Base-by-base conservation (phyloP, 2,797 vertebrate genomes). In the Syngnathus acus region DNA sequence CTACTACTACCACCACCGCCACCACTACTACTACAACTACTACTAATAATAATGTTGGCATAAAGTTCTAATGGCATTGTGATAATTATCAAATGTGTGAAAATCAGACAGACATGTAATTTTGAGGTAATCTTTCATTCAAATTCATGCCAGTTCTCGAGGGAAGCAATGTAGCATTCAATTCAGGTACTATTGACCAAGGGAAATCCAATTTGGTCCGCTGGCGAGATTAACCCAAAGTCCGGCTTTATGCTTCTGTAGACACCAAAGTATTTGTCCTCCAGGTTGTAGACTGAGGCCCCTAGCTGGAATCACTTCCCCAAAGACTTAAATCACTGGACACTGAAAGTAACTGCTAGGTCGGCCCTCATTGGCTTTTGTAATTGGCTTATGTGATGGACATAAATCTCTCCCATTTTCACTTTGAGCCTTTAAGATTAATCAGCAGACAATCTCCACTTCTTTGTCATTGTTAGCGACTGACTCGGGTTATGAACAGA, bases 341-440 rank as follows among this genome's bases (percentile, higher is more conserved):
- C 86, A 85, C 88, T 85, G 78, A 80, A 84, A 89, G 86, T 82
- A 78, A 82, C 70, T 70, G 84, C 80, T 75, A 60, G 64, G 75
- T 81, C 84, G 64, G 75, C 80, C 84, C 83, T 92, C 91, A 92
- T 92, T 92, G 89, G 89, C 88, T 90, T 89, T 89, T 85, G 87
- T 89, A 89, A 92, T 90, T 91, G 87, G 86, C 86, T 90, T 88
- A 83, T 91, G 89, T 89, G 87, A 87, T 84, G 85, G 79, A 84
- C 63, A 66, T 71, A 75, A 85, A 78, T 75, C 82, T 80, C 82
- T 84, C 74, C 83, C 84, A 83, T 89, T 89, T 90, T 83, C 72
- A 81, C 78, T 21, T 59, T 75, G 78, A 82, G 81, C 78, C 84
- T 83, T 81, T 80, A 82, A 83, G 82, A 86, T 82, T 80, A 89